Base-by-base conservation (phyloP, 2,888 invertebrate genomes). In the Diarsia brunnea region DNA sequence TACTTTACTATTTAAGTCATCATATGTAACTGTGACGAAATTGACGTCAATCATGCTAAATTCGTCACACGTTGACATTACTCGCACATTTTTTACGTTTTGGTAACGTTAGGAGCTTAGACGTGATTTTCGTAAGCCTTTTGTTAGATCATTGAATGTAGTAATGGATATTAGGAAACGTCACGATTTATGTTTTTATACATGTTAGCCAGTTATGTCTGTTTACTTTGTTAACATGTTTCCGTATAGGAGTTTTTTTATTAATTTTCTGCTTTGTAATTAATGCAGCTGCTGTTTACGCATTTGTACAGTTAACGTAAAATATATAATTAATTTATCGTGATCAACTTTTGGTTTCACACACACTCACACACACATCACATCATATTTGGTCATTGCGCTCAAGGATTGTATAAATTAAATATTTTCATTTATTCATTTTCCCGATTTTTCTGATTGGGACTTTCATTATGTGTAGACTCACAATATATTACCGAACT, bases 31-130 rank as follows among this genome's bases (percentile, higher is more conserved):
- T 69, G 55, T 81, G 70, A 71, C 49, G 72, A 74, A 72, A 78
- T 27, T 64, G 14, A 69, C 64, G 69, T 38, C 69, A 71, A 75
- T 65, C 47, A 69, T 73, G 72, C 53, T 65, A 63, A 60, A 78
- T 86, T 76, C 61, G 75, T 78, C 71, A 76, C 78, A 82, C 75
- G 38, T 61, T 75, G 82, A 38, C 71, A 74, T 63, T 21, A 55
- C 51, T 71, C 45, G 45, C 38, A 81, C 49, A 68, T 60, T 67
- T 73, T 31, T 8, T 69, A n/a, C 47, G 27, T 67, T 63, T 64
- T 53, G 47, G 53, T 78, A 43, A 73, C 16, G 11, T n/a, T 63
- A 19, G 14, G 21, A 27, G 19, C 14, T 60, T 69, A 5, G 31
- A 49, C 19, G 60, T 61, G 45, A 75, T 75, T 69, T 82, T 74